These are phyloP conservation scores for Drosophila barbarae DNA, from an alignment of 2,888 invertebrate genomes.

Conservation along the genomic window DNA sequence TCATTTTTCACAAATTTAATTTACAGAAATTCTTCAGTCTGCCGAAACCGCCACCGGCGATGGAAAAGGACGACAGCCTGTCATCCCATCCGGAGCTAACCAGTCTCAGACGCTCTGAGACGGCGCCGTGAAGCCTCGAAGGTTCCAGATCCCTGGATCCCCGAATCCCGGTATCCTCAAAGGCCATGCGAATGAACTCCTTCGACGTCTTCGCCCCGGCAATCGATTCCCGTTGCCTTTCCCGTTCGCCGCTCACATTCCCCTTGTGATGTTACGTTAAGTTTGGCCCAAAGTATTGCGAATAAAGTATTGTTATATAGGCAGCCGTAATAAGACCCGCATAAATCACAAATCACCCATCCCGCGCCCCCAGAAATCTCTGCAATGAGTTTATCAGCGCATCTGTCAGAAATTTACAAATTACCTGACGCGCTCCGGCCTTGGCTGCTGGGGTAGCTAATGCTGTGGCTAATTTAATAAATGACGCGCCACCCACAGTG, in stretches of 20 bases:
- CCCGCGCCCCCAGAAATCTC: conserved; percentile 60
- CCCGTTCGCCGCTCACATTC: conserved; percentile 14
- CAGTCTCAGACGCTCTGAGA: conserved; percentile 41
- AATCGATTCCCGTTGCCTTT: conserved; percentile 34
- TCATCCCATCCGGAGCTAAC: conserved; percentile 41
- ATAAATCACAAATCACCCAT: conserved; percentile 57
- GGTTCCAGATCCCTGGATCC: not conserved
- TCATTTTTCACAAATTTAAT: conserved; percentile 60
- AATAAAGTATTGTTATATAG: conserved; percentile 67
- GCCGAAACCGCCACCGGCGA: conserved; percentile 73
- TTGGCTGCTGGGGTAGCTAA: conserved; percentile 36
- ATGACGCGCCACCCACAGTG: conserved; percentile 49
- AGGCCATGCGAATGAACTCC: conserved; percentile 13
- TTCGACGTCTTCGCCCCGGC: conserved; percentile 12
- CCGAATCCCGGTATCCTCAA: conserved; percentile 11
- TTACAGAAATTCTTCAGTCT: conserved; percentile 79
- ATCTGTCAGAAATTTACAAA: conserved; percentile 78
- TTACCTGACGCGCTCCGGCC: conserved; percentile 66
- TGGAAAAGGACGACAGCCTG: conserved; percentile 40
- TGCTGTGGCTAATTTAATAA: conserved; percentile 75
- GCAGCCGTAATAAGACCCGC: conserved; percentile 62
- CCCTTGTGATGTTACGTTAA: conserved; percentile 66
- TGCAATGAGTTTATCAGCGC: conserved; percentile 76
- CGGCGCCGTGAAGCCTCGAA: conserved; percentile 27
- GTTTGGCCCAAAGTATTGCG: conserved; percentile 69